Evolutionary conservation across 2,888 invertebrate species (phyloP).

Genomic region (Ophioninae sp.): DNA sequence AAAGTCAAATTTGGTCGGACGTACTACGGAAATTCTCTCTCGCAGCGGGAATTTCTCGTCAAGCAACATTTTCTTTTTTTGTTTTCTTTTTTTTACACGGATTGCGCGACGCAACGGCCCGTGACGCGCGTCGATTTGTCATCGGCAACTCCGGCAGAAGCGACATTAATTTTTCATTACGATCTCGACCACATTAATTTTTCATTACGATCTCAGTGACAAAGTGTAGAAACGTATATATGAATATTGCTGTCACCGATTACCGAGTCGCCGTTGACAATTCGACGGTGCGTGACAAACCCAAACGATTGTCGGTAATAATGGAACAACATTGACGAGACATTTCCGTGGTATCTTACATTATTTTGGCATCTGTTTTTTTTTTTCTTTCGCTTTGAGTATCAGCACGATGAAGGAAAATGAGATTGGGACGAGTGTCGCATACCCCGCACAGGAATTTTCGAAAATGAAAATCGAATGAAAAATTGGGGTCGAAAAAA

Average conservation of each 20-base stretch:
- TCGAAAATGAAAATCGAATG: conserved; percentile 28
- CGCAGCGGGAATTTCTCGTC: not conserved
- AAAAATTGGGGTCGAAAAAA: conserved; percentile 51
- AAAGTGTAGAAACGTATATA: no score
- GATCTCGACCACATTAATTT: no score
- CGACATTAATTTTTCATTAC: no score
- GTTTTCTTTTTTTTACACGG: not conserved
- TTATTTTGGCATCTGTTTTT: conserved; percentile 45
- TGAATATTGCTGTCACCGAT: no score
- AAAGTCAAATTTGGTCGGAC: not conserved
- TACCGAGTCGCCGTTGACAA: no score
- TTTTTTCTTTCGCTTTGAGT: conserved; percentile 28
- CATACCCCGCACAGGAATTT: not conserved
- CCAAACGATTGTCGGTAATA: conserved; percentile 23
- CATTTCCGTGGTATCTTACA: conserved; percentile 51
- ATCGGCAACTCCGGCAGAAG: no score
- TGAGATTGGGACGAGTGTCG: conserved; percentile 7
- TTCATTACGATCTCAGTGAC: no score
- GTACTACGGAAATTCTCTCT: not conserved
- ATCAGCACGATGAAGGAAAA: conserved; percentile 59
- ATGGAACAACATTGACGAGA: conserved; percentile 17
- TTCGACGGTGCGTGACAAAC: not conserved
- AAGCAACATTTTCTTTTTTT: not conserved
- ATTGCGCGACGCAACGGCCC: not conserved
- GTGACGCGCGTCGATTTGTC: no score